A percentile compares a stretch with the other conserved stretches of the same genome.
Conservation (phyloP, 2,797 vertebrate genomes). For the Spheniscus humboldti region DNA sequence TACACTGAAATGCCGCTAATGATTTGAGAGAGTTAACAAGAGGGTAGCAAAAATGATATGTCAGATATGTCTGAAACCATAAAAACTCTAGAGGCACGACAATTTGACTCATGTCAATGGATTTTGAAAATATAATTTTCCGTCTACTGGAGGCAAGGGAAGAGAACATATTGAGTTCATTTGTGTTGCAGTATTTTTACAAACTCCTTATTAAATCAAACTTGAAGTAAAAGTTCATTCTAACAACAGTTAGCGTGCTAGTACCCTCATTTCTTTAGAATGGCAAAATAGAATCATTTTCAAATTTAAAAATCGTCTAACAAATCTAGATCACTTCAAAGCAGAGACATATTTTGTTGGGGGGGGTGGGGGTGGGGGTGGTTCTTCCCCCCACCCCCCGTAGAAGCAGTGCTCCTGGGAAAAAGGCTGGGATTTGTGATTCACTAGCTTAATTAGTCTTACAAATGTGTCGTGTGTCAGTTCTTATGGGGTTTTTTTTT, state of each 20-base stretch:
- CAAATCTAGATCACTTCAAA: neutral
- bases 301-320: neutral
- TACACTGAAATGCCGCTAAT: constrained; percentile 39
- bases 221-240: neutral
- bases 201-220: neutral
- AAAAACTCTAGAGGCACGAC: constrained; percentile 17
- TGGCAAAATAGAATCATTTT: neutral
- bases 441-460: neutral
- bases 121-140: constrained; percentile 36
- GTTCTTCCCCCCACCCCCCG: too few relatives aligned
- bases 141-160: neutral
- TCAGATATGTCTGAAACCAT: constrained; percentile 27
- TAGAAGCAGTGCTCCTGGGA: neutral
- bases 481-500: neutral
- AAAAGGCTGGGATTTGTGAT: neutral
- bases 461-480: neutral
- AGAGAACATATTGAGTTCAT: neutral
- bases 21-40: constrained; percentile 43
- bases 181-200: neutral
- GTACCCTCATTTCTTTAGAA: neutral
- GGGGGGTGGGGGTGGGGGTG: fast-evolving
- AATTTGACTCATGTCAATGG: constrained; percentile 8
- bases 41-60: constrained; percentile 14
- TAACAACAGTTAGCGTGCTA: neutral
- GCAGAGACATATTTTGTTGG: neutral